phyloP scores from a whole-genome alignment of 2,888 invertebrate genomes.

The Drosophila anomalata region DNA sequence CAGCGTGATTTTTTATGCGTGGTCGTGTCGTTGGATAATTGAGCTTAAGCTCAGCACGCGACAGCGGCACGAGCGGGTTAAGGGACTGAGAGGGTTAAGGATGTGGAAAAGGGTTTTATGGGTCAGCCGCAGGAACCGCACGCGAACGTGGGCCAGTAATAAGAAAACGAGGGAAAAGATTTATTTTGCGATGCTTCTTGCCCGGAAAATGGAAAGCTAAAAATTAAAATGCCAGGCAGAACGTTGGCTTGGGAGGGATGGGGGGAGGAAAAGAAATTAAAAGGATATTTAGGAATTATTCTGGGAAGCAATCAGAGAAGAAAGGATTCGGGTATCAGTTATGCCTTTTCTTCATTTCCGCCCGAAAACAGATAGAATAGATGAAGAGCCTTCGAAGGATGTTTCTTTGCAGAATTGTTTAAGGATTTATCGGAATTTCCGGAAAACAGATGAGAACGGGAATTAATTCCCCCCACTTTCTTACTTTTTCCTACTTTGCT shows the following conservation, averaged over 20 bases:
- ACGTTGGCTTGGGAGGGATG: not conserved
- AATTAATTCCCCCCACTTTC: not conserved
- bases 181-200: conserved; percentile 42
- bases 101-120: conserved; percentile 39
- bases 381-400: not conserved
- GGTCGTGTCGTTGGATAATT: conserved; percentile 66
- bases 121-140: conserved; percentile 58
- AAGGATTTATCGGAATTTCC: not conserved
- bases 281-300: conserved; percentile 29
- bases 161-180: conserved; percentile 41
- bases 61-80: conserved; percentile 21
- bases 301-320: conserved; percentile 3
- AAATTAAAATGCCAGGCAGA: conserved; percentile 26
- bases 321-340: not conserved
- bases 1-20: conserved; percentile 44
- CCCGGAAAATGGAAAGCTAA: conserved; percentile 16
- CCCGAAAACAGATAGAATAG: not conserved
- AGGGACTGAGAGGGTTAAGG: conserved; percentile 24
- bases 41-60: conserved; percentile 73
- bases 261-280: conserved; percentile 19
- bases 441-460: not conserved
- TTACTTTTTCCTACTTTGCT: not conserved
- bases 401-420: not conserved
- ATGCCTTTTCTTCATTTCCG: conserved; percentile 3
- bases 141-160: conserved; percentile 49